Conservation (phyloP, 2,888 invertebrate species). For the Thalpophila matura region DNA sequence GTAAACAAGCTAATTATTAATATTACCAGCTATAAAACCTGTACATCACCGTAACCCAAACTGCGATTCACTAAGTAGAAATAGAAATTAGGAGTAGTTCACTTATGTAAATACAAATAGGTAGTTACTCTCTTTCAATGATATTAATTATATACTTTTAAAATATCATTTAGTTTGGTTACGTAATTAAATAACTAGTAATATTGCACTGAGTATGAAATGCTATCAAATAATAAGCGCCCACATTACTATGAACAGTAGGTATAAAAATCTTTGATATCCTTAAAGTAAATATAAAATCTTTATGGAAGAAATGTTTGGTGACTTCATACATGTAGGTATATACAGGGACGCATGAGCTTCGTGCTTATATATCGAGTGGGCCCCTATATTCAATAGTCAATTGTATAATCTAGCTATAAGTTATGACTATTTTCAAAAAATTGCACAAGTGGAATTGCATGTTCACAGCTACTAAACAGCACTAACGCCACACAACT, state of each 20-base stretch:
- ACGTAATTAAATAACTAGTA: slow-evolving; percentile 91
- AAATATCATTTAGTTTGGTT: slow-evolving; percentile 91
- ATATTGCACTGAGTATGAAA: slow-evolving; percentile 92
- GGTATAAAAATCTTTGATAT: slow-evolving; percentile 85
- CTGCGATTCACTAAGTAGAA: slow-evolving; percentile 83
- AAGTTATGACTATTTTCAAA: slow-evolving; percentile 89
- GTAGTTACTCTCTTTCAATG: slow-evolving; percentile 88
- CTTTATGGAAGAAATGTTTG: slow-evolving; percentile 88
- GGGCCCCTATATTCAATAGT: slow-evolving; percentile 90
- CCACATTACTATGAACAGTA: slow-evolving; percentile 85
- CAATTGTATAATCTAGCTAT: slow-evolving; percentile 90
- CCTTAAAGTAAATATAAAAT: slow-evolving; percentile 90
- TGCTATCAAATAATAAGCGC: slow-evolving; percentile 91
- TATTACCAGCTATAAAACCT: slow-evolving; percentile 91
- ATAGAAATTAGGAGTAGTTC: slow-evolving; percentile 85
- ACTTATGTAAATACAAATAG: slow-evolving; percentile 89
- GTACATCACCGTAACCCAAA: slow-evolving; percentile 90
- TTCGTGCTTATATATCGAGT: slow-evolving; percentile 82
- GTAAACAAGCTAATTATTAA: slow-evolving; percentile 90
- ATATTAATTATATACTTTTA: slow-evolving; percentile 87
- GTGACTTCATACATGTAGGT: slow-evolving; percentile 81
- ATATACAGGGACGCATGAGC: slow-evolving; percentile 81
- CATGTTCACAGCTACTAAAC: slow-evolving; percentile 89
- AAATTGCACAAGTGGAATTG: slow-evolving; percentile 91
- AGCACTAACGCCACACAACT: slow-evolving; percentile 83